Evolutionary conservation across 2,888 invertebrate species (phyloP), one percentile per base, ranked within the genome.

Genomic region (Dioctria rufipes): DNA sequence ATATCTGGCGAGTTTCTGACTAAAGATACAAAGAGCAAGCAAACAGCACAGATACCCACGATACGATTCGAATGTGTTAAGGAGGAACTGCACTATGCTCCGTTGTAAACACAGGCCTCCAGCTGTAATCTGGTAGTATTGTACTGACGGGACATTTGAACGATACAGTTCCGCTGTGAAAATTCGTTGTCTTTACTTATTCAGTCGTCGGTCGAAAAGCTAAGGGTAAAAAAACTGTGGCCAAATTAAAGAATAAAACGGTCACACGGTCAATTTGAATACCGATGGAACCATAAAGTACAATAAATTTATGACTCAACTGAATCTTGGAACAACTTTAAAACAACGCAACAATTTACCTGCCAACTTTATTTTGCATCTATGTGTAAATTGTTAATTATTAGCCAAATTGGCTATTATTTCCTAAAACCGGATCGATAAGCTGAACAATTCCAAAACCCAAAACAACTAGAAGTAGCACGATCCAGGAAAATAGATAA

Each of bases 81-180:
- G 40, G n/a, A 39, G 71, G 54, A 39, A 54, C 54, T 71, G 54
- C 71, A 13, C 67, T 46, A n/a, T 6, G 40, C 63, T 8, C 37
- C 40, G 49, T 25, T 43, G 46, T 49, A 54, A 37, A 39, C 11
- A 40, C 71, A 9, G 71, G 11, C 79, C 82, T 46, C 46, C 46
- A 83, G 84, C 80, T 83, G 80, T 80, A 11, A 40, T 3, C 25
- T 81, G 83, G 83, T 83, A 87, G 87, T 87, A 25, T 2, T 25
- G 25, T 25, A 84, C 86, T 85, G 85, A 86, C 86, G 87, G 86
- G 86, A 85, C 85, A 85, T 85, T 86, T 85, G 86, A 86, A 82
- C 86, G 87, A 84, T 83, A 85, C 85, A 86, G 87, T 86, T 84
- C 83, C 83, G 77, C 80, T 63, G 81, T 54, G 75, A 80, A 69